These are phyloP conservation scores for Brachionus manjavacas DNA, from an alignment of 1,140 invertebrate genomes.

Conservation along the genomic window DNA sequence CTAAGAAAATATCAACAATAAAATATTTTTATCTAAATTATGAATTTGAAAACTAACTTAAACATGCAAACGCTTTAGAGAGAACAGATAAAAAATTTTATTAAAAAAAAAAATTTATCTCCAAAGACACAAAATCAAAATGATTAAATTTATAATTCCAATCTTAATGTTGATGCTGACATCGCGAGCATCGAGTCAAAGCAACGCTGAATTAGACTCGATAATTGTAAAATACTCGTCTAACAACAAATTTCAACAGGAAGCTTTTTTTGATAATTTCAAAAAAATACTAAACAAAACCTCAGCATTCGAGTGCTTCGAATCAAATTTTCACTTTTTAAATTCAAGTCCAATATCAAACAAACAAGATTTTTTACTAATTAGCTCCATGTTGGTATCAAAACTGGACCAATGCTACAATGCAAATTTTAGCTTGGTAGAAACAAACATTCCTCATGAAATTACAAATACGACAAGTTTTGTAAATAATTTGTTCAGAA, in stretches of 20 bases:
- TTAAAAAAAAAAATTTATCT: neutral
- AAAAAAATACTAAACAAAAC: neutral
- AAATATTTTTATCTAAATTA: neutral
- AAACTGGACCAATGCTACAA: neutral
- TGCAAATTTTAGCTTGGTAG: neutral
- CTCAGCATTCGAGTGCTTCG: neutral
- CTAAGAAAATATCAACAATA: neutral
- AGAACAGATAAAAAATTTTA: neutral
- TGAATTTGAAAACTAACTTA: neutral
- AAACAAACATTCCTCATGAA: neutral
- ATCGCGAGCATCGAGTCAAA: neutral
- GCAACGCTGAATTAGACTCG: neutral
- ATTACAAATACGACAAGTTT: neutral
- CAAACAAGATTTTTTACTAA: neutral
- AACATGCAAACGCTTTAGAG: neutral
- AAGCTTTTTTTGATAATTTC: neutral
- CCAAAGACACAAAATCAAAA: neutral
- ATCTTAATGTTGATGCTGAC: neutral
- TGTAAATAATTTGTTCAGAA: neutral
- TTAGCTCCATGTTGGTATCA: neutral
- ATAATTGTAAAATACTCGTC: neutral
- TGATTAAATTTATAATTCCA: neutral
- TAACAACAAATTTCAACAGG: neutral
- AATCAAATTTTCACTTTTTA: neutral
- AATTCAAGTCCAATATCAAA: neutral